Conservation (phyloP, 2,797 vertebrate species). For the Naso thynnoides region DNA sequence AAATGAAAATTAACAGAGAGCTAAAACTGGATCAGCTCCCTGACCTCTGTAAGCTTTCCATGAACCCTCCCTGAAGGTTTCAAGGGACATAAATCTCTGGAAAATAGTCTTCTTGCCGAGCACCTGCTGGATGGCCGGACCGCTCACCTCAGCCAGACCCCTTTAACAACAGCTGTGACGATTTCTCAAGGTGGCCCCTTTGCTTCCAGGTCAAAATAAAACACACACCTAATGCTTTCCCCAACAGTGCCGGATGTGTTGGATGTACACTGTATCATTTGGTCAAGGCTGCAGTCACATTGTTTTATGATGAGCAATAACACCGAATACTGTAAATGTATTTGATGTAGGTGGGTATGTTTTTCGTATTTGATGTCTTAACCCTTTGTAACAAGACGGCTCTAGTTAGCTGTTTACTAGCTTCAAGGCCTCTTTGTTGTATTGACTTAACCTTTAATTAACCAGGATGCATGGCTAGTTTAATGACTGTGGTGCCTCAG, state of each 20-base stretch:
- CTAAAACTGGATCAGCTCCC: conserved; percentile 62
- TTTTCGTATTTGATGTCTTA: conserved; percentile 40
- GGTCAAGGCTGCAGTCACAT: conserved; percentile 61
- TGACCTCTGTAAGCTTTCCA: conserved; percentile 65
- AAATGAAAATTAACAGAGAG: conserved; percentile 60
- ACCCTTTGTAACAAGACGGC: conserved; percentile 18
- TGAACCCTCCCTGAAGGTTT: conserved; percentile 72
- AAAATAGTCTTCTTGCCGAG: conserved; percentile 66
- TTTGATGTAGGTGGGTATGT: conserved; percentile 52
- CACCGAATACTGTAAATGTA: conserved; percentile 45
- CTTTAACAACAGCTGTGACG: conserved; percentile 61
- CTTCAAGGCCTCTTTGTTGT: conserved; percentile 64
- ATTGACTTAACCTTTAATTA: conserved; percentile 78
- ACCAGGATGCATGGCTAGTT: conserved; percentile 51
- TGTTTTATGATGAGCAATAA: conserved; percentile 58
- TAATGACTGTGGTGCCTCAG: conserved; percentile 63
- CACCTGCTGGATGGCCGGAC: conserved; percentile 69
- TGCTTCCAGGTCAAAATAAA: conserved; percentile 59
- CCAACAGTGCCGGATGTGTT: conserved; percentile 22
- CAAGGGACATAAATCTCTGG: conserved; percentile 75
- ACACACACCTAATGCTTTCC: conserved; percentile 38
- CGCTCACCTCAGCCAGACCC: conserved; percentile 54
- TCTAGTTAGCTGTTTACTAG: conserved; percentile 27
- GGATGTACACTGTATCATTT: not conserved
- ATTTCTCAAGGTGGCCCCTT: conserved; percentile 57